These are phyloP conservation scores for Epinephelus cyanopodus DNA, from an alignment of 2,113 vertebrate genomes.

Conservation along the genomic window DNA sequence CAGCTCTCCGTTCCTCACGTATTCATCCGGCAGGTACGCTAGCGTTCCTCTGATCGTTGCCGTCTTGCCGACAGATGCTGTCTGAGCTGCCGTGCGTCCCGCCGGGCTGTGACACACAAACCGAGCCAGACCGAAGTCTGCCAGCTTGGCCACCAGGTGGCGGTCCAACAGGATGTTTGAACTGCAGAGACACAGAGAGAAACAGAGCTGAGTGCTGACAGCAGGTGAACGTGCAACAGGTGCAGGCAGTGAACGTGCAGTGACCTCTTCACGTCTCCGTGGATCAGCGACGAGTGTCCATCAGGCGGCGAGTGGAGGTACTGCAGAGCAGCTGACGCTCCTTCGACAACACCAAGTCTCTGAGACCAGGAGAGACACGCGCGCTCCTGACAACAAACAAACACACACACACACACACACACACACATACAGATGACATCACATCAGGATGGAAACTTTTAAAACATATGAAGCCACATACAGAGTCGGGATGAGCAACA, in stretches of 20 bases:
- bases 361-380: conserved; percentile 85
- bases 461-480: no score
- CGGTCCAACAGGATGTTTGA: conserved; percentile 91
- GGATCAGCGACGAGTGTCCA: conserved; percentile 85
- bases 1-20: conserved; percentile 85
- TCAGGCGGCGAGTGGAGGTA: conserved; percentile 85
- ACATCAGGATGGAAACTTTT: no score
- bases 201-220: no score
- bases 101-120: conserved; percentile 65
- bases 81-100: conserved; percentile 57
- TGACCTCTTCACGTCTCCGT: conserved; percentile 93
- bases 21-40: conserved; percentile 92
- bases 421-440: neutral
- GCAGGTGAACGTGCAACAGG: neutral
- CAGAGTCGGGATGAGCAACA: no score
- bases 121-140: conserved; percentile 91
- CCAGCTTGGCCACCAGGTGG: conserved; percentile 86
- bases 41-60: conserved; percentile 87
- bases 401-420: conserved; percentile 32
- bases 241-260: no score
- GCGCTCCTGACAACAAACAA: conserved; percentile 54
- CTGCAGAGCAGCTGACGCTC: conserved; percentile 87
- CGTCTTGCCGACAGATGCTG: conserved; percentile 84
- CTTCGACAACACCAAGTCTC: conserved; percentile 84
- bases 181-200: conserved; percentile 68